A percentile compares a stretch with the other conserved stretches of the same genome.
These are phyloP conservation scores for Platyrinchus mystaceus DNA, from an alignment of 2,797 vertebrate genomes.

Conservation along the genomic window DNA sequence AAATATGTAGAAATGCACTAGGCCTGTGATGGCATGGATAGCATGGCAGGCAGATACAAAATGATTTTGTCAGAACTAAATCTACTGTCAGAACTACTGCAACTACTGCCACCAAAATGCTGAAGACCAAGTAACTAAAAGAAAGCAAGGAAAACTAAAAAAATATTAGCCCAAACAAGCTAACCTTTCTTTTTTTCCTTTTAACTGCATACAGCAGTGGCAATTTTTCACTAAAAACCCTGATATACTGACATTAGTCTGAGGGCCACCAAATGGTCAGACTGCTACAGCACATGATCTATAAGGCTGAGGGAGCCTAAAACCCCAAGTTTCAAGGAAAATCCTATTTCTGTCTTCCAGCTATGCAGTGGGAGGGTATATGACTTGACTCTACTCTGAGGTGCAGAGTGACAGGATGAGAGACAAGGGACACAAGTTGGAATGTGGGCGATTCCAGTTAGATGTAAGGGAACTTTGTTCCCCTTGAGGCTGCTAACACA, in stretches of 20 bases:
- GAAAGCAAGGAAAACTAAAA: not conserved
- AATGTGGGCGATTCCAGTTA: rapidly evolving
- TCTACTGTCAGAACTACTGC: not conserved
- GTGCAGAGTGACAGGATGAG: not conserved
- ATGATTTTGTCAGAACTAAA: not conserved
- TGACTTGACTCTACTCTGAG: not conserved
- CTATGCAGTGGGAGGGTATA: not conserved
- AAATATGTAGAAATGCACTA: not conserved
- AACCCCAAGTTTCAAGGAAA: not conserved
- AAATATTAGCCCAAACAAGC: not conserved
- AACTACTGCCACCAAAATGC: not conserved
- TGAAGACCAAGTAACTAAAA: not conserved
- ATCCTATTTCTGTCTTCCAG: not conserved
- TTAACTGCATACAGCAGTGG: not conserved
- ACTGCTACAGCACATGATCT: not conserved
- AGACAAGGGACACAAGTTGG: not conserved
- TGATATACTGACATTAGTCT: not conserved
- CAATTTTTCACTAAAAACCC: not conserved
- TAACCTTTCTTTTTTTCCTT: not conserved
- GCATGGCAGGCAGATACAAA: too few relatives aligned
- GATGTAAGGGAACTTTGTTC: not conserved
- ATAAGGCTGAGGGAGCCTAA: not conserved
- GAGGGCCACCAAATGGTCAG: not conserved
- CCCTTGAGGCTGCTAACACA: not conserved
- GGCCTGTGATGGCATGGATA: too few relatives aligned